Conservation (phyloP, 2,797 vertebrate species). For the Gadopsis marmoratus region DNA sequence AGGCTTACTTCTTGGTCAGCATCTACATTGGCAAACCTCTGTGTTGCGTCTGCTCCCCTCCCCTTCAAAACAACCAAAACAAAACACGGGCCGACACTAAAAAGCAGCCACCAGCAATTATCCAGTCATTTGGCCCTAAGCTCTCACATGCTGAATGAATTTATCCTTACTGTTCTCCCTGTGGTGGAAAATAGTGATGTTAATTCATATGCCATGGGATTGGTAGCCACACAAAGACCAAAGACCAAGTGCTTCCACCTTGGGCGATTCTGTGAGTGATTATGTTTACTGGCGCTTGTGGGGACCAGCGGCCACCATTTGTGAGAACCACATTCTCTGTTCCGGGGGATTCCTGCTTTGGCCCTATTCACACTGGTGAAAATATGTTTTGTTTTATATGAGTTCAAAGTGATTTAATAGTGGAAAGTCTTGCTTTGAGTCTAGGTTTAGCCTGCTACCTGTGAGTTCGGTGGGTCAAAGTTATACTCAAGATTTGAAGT, state of each 20-base stretch:
- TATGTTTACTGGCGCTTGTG: constrained; percentile 77
- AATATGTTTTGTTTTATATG: constrained; percentile 53
- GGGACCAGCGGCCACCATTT: constrained; percentile 69
- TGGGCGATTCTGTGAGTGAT: constrained; percentile 76
- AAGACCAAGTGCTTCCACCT: constrained; percentile 79
- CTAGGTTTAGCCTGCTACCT: constrained; percentile 35
- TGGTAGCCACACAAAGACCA: constrained; percentile 77
- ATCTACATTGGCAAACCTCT: constrained; percentile 42
- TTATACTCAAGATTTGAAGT: constrained; percentile 6
- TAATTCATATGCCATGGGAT: constrained; percentile 79
- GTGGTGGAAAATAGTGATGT: constrained; percentile 77
- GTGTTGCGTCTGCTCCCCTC: constrained; percentile 50
- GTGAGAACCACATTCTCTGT: constrained; percentile 58
- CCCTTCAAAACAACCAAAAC: constrained; percentile 74
- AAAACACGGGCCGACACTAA: constrained; percentile 72
- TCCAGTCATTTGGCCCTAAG: constrained; percentile 77
- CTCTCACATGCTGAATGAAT: constrained; percentile 79
- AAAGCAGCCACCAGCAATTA: constrained; percentile 77
- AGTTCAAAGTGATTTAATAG: constrained; percentile 53
- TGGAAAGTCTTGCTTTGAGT: constrained; percentile 42
- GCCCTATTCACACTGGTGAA: constrained; percentile 51
- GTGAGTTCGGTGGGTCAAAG: constrained; percentile 36
- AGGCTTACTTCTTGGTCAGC: constrained; percentile 34
- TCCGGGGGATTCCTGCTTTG: constrained; percentile 42
- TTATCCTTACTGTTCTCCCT: constrained; percentile 70